phyloP scores from a whole-genome alignment of 2,888 invertebrate genomes.

The Pollenia labialis region DNA sequence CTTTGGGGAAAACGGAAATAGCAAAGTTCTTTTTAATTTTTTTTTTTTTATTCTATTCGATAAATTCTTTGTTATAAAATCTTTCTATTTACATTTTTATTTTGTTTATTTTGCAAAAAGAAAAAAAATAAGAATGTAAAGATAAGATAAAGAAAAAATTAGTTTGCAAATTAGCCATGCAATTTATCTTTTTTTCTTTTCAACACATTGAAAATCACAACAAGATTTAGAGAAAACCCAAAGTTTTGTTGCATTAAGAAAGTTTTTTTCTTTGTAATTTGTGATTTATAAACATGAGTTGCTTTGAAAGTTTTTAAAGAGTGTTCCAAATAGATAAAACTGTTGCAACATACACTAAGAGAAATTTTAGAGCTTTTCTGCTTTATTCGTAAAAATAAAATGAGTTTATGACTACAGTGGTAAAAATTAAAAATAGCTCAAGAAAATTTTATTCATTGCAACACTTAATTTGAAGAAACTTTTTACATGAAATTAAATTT shows the following conservation, averaged over 20 bases:
- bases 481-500: too few species aligned
- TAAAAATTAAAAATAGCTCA: too few species aligned
- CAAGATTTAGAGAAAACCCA: constrained; percentile 23
- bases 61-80: constrained; percentile 25
- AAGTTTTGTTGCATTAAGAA: constrained; percentile 29
- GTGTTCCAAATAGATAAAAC: constrained; percentile 15
- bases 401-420: too few species aligned
- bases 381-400: background rate
- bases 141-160: background rate
- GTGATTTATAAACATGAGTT: constrained; percentile 59
- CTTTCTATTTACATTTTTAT: constrained; percentile 19
- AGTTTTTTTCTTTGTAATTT: constrained; percentile 32
- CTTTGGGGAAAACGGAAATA: background rate
- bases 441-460: too few species aligned
- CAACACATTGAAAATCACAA: background rate
- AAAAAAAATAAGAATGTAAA: background rate
- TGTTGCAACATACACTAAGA: constrained; percentile 18
- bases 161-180: constrained; percentile 40
- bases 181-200: constrained; percentile 35
- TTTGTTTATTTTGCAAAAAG: background rate
- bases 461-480: too few species aligned
- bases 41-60: constrained; percentile 11
- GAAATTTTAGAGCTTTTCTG: background rate
- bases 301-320: background rate
- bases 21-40: constrained; percentile 13